phyloP scores from a whole-genome alignment of 2,113 vertebrate species.

The Mirounga angustirostris region DNA sequence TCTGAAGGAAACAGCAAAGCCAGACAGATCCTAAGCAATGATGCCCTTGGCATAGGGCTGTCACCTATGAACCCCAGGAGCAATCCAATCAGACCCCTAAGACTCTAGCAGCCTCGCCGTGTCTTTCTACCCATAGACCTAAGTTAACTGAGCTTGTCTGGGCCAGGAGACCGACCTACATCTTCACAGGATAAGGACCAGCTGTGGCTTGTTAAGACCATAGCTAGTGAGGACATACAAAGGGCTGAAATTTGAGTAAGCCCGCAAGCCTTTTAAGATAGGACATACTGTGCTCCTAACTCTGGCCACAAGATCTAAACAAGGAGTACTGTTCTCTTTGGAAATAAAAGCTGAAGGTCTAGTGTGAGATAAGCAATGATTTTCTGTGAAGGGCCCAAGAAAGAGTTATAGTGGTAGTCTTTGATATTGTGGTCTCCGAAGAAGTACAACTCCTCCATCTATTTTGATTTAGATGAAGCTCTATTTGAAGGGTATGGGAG shows the following conservation, averaged over 20 bases:
- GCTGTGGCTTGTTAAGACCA: background rate
- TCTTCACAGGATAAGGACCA: background rate
- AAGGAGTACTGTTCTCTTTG: background rate
- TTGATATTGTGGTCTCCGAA: background rate
- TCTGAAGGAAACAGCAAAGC: slow-evolving; percentile 85
- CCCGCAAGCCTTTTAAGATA: background rate
- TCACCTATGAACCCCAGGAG: background rate
- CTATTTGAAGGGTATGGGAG: background rate
- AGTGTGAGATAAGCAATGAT: background rate
- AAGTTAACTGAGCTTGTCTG: background rate
- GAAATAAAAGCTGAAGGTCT: slow-evolving; percentile 33
- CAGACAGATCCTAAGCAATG: slow-evolving; percentile 29
- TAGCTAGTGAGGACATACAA: background rate
- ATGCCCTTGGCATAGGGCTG: background rate
- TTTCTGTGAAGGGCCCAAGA: slow-evolving; percentile 35
- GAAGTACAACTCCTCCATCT: background rate
- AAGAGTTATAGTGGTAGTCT: background rate
- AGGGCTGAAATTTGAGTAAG: background rate
- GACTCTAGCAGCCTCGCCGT: background rate
- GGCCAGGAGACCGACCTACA: background rate
- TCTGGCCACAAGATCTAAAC: background rate
- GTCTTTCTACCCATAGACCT: background rate
- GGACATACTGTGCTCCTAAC: background rate
- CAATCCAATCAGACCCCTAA: background rate
- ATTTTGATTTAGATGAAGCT: slow-evolving; percentile 40